These are phyloP conservation scores for Thamnaconus septentrionalis DNA, from an alignment of 2,113 vertebrate genomes.

Conservation along the genomic window DNA sequence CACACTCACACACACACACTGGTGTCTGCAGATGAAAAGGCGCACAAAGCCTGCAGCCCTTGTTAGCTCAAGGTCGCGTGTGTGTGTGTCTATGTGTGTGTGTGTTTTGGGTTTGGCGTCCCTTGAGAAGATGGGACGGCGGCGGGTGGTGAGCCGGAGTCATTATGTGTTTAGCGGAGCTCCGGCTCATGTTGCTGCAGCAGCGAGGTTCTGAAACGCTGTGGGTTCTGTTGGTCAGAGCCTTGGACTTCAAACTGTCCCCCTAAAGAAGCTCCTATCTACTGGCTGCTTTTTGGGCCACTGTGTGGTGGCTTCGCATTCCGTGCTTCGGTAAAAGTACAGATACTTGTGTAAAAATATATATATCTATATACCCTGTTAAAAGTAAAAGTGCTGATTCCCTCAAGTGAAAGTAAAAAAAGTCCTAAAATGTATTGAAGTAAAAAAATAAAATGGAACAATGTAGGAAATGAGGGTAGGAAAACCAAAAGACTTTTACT, in stretches of 20 bases:
- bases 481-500: too few species aligned
- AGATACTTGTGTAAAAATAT: too few species aligned
- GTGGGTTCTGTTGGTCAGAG: slow-evolving; percentile 51
- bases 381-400: too few species aligned
- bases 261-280: slow-evolving; percentile 45
- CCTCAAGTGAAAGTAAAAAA: too few species aligned
- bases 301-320: slow-evolving; percentile 32
- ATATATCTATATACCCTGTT: too few species aligned
- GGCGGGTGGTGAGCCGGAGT: slow-evolving; percentile 55
- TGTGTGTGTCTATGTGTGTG: slow-evolving; percentile 20
- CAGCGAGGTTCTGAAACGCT: slow-evolving; percentile 46
- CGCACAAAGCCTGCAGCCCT: slow-evolving; percentile 37
- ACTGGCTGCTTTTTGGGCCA: slow-evolving; percentile 36
- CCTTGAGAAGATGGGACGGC: slow-evolving; percentile 67
- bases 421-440: too few species aligned
- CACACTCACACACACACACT: too few species aligned
- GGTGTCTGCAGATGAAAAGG: slow-evolving; percentile 28
- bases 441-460: too few species aligned
- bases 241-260: slow-evolving; percentile 35
- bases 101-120: slow-evolving; percentile 65
- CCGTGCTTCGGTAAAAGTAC: too few species aligned
- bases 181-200: slow-evolving; percentile 43
- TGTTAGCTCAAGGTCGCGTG: slow-evolving; percentile 69
- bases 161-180: slow-evolving; percentile 61
- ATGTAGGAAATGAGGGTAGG: too few species aligned